Percentiles rank a stretch among this genome's conserved stretches.
Conservation (phyloP, 2,888 invertebrate genomes). For the Nezara viridula region DNA sequence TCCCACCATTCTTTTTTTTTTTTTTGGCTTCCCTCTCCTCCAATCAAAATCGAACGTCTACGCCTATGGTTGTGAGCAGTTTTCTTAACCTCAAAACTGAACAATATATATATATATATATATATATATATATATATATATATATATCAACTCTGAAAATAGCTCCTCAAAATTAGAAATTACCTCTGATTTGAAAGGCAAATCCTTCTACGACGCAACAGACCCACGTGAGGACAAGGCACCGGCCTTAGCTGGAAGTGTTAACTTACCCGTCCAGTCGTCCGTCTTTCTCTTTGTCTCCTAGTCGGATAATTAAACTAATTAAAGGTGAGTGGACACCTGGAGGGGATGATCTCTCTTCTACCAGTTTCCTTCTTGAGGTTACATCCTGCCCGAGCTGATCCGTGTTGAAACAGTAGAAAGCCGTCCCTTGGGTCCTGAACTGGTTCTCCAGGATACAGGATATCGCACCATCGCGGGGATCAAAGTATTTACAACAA, state of each 20-base stretch:
- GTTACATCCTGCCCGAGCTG: constrained; percentile 1
- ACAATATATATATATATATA: too few species aligned
- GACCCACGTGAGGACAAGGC: background rate
- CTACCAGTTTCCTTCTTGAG: constrained; percentile 32
- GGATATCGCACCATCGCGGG: constrained; percentile 39
- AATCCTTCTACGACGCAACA: background rate
- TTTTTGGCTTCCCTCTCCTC: too few species aligned
- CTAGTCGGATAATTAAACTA: constrained; percentile 11
- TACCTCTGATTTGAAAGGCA: background rate
- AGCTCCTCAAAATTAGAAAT: too few species aligned
- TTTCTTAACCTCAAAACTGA: too few species aligned
- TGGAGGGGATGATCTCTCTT: constrained; percentile 13
- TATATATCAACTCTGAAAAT: too few species aligned
- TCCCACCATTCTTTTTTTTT: too few species aligned
- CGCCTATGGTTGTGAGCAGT: too few species aligned
- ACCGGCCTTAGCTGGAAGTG: background rate
- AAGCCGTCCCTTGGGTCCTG: background rate
- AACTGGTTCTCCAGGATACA: constrained; percentile 43
- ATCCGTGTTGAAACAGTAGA: constrained; percentile 40
- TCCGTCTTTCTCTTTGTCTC: constrained; percentile 30
- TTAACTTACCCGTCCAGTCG: background rate
- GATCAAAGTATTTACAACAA: background rate
- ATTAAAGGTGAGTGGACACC: constrained; percentile 24
- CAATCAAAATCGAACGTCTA: too few species aligned
- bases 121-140: too few species aligned